Evolutionary conservation across 2,888 invertebrate species (phyloP).

Genomic region (Nomada fucata): DNA sequence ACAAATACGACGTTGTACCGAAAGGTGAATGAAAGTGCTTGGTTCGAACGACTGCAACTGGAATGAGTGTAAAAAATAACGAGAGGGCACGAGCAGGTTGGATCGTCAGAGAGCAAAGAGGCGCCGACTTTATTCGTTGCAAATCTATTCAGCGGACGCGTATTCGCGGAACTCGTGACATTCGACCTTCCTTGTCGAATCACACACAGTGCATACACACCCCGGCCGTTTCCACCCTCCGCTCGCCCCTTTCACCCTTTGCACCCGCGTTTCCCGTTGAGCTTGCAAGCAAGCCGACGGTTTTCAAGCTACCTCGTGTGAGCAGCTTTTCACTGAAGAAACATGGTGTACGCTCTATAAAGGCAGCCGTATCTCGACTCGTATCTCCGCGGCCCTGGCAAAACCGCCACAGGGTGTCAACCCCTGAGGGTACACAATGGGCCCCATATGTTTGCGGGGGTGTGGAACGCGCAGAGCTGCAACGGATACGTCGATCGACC

Average conservation of each 20-base stretch:
- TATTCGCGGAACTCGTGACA: conserved; percentile 66
- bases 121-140: conserved; percentile 58
- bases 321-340: conserved; percentile 76
- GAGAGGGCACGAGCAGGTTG: conserved; percentile 14
- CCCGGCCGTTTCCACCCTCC: neutral
- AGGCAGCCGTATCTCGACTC: conserved; percentile 76
- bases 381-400: conserved; percentile 75
- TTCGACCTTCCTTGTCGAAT: conserved; percentile 63
- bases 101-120: conserved; percentile 17
- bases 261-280: conserved; percentile 16
- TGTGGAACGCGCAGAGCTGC: conserved; percentile 73
- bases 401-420: conserved; percentile 71
- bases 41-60: neutral
- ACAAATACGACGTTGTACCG: conserved; percentile 17
- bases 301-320: conserved; percentile 63
- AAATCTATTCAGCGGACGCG: conserved; percentile 66
- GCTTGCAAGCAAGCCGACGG: conserved; percentile 63
- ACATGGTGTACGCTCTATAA: conserved; percentile 80
- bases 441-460: conserved; percentile 82
- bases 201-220: conserved; percentile 37
- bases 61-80: conserved; percentile 30
- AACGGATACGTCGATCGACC: conserved; percentile 69
- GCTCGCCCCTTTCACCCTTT: neutral
- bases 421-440: conserved; percentile 78
- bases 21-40: conserved; percentile 9